These are phyloP conservation scores for Setophaga kirtlandii DNA, from an alignment of 2,113 vertebrate genomes.

Conservation along the genomic window DNA sequence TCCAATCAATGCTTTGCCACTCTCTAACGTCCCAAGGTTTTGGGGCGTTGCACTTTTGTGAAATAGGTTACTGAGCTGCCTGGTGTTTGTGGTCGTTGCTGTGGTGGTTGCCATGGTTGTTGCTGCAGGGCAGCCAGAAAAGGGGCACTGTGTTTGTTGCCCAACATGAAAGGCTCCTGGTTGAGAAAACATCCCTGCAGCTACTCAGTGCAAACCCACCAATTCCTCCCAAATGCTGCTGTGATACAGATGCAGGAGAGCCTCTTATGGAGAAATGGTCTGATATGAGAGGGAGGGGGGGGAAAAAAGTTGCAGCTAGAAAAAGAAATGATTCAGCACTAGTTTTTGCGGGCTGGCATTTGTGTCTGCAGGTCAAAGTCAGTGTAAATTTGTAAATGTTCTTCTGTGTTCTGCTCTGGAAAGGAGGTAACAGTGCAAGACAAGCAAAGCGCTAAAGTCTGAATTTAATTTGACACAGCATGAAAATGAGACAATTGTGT, in stretches of 20 bases:
- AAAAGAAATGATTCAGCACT: neutral
- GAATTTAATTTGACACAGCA: conserved; percentile 51
- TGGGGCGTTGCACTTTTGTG: neutral
- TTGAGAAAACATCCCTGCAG: neutral
- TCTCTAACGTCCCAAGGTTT: neutral
- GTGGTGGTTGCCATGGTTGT: neutral
- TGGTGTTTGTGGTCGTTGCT: neutral
- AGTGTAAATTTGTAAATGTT: neutral
- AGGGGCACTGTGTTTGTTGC: neutral
- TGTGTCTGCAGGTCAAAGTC: conserved; percentile 44
- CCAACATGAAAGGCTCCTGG: neutral
- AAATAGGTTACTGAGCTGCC: neutral
- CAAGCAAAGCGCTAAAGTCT: neutral
- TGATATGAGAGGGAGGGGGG: neutral
- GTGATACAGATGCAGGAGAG: neutral
- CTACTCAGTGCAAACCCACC: neutral
- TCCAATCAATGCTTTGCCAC: neutral
- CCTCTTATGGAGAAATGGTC: neutral
- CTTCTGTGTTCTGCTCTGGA: neutral
- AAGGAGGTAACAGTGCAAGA: neutral
- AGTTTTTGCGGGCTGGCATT: neutral
- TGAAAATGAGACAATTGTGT: conserved; percentile 55
- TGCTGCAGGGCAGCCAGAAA: neutral
- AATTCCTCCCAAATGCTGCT: neutral
- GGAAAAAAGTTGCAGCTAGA: neutral